Evolutionary conservation across 2,797 vertebrate species (phyloP).

Genomic region (Centroberyx gerrardi): DNA sequence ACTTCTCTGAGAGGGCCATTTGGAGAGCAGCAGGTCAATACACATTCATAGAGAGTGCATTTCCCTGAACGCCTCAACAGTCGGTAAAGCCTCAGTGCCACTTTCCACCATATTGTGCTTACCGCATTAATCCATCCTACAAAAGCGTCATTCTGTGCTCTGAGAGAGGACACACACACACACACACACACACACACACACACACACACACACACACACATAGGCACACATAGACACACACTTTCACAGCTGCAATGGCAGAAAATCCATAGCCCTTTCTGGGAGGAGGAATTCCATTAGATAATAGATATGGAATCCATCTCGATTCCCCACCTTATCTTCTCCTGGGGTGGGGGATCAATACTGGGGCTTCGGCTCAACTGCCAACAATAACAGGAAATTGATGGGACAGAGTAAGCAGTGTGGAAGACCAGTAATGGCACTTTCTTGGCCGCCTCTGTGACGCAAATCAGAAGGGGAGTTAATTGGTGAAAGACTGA

Average conservation of each 20-base stretch:
- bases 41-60: conserved; percentile 84
- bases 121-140: conserved; percentile 84
- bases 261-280: conserved; percentile 91
- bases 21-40: conserved; percentile 84
- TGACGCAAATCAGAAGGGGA: conserved; percentile 77
- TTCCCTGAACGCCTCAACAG: conserved; percentile 77
- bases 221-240: conserved; percentile 68
- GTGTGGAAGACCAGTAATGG: conserved; percentile 80
- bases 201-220: conserved; percentile 55
- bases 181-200: conserved; percentile 21
- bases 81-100: conserved; percentile 75
- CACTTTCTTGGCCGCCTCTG: conserved; percentile 77
- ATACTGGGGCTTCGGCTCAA: conserved; percentile 88
- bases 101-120: conserved; percentile 80
- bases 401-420: conserved; percentile 86
- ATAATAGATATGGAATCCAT: conserved; percentile 94
- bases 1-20: conserved; percentile 71
- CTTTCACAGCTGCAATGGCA: conserved; percentile 88
- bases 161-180: conserved; percentile 65
- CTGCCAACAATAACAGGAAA: conserved; percentile 91
- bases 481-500: conserved; percentile 79
- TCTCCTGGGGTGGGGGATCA: conserved; percentile 88
- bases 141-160: conserved; percentile 78
- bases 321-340: conserved; percentile 90
- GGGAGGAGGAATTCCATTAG: conserved; percentile 92